These are phyloP conservation scores for Pteronura brasiliensis DNA, from an alignment of 2,113 vertebrate genomes.

Conservation along the genomic window DNA sequence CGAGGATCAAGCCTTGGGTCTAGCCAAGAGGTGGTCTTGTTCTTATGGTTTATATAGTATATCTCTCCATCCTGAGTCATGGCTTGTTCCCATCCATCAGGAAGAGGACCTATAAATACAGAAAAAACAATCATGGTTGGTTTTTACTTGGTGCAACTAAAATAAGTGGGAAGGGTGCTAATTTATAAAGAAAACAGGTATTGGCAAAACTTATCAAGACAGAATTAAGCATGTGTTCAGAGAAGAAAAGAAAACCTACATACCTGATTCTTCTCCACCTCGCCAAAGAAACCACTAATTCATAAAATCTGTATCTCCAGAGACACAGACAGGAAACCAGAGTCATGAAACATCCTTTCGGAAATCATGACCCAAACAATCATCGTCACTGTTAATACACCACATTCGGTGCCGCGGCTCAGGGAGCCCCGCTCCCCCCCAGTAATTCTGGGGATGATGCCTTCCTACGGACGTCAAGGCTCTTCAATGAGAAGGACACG, in stretches of 20 bases:
- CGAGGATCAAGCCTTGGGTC: constrained; percentile 97
- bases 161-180: constrained; percentile 40
- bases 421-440: neutral
- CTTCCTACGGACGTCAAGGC: neutral
- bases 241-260: constrained; percentile 16
- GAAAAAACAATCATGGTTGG: constrained; percentile 81
- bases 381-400: neutral
- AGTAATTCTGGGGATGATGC: neutral
- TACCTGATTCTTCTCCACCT: neutral
- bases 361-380: neutral
- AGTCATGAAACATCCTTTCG: neutral
- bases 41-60: constrained; percentile 99
- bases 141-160: constrained; percentile 78
- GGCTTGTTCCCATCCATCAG: constrained; percentile 99
- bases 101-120: constrained; percentile 93
- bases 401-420: neutral
- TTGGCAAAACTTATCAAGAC: constrained; percentile 76
- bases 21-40: constrained; percentile 99
- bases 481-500: neutral
- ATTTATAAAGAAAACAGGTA: constrained; percentile 74
- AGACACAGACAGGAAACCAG: neutral
- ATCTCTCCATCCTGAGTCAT: constrained; percentile 98
- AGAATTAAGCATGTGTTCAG: constrained; percentile 67
- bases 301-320: neutral
- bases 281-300: constrained; percentile 8